Percentiles rank a stretch among this genome's conserved stretches.
Conservation (phyloP, 2,797 vertebrate species). For the Esox lucius region DNA sequence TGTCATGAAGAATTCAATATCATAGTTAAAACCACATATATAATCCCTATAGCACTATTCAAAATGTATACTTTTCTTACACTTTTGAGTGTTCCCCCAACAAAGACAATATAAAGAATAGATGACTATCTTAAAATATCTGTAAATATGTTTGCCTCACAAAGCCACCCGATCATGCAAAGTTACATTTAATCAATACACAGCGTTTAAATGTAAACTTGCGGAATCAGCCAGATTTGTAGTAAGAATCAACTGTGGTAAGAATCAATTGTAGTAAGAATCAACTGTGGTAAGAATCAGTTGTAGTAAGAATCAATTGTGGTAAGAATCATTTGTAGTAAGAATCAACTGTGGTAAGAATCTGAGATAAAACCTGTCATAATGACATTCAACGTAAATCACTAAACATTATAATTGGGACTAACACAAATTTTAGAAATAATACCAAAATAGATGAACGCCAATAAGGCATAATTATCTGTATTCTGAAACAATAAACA, state of each 20-base stretch:
- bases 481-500: not conserved
- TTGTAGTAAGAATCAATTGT: too few relatives aligned
- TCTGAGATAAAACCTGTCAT: not conserved
- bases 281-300: not conserved
- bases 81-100: not conserved
- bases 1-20: not conserved
- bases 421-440: not conserved
- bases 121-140: not conserved
- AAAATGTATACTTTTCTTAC: not conserved
- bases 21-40: not conserved
- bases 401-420: not conserved
- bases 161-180: too few relatives aligned
- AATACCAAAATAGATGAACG: not conserved
- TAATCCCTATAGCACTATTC: not conserved
- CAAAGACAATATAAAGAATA: constrained; percentile 4
- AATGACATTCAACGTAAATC: not conserved
- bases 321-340: too few relatives aligned
- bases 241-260: not conserved
- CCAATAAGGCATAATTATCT: not conserved
- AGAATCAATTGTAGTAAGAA: not conserved
- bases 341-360: not conserved
- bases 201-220: too few relatives aligned
- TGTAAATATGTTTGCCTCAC: too few relatives aligned
- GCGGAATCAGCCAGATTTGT: too few relatives aligned
- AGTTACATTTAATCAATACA: too few relatives aligned